A percentile compares a stretch with the other conserved stretches of the same genome.
phyloP scores from a whole-genome alignment of 2,888 invertebrate species.

The Pseudococcus longispinus region DNA sequence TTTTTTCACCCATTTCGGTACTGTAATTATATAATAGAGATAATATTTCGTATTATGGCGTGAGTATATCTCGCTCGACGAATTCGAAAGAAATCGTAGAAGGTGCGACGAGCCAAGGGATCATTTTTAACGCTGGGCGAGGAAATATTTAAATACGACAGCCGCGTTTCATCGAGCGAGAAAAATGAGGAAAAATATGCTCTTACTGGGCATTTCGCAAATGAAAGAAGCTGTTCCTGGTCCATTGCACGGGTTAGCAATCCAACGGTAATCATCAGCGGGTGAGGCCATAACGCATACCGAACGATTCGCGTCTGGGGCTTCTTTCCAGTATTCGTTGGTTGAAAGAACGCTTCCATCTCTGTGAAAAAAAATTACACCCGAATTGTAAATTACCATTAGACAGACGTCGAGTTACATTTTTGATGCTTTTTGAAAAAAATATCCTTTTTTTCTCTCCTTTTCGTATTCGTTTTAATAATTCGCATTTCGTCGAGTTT shows the following conservation, averaged over 20 bases:
- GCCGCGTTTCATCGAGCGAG: not conserved
- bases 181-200: not conserved
- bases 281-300: slow-evolving; percentile 80
- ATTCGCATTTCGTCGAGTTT: not conserved
- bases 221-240: slow-evolving; percentile 80
- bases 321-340: slow-evolving; percentile 77
- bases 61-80: not conserved
- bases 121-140: not conserved
- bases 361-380: slow-evolving; percentile 34
- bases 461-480: not conserved
- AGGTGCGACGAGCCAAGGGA: not conserved
- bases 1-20: slow-evolving; percentile 75
- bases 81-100: not conserved
- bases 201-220: slow-evolving; percentile 78
- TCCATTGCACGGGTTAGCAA: slow-evolving; percentile 76
- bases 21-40: slow-evolving; percentile 63
- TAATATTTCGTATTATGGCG: not conserved
- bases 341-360: slow-evolving; percentile 46
- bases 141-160: not conserved
- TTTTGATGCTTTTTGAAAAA: not conserved
- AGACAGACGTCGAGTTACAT: not conserved
- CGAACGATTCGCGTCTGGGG: slow-evolving; percentile 71
- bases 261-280: slow-evolving; percentile 79
- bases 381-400: not conserved
- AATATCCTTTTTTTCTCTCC: not conserved